Evolutionary conservation across 2,797 vertebrate genomes (phyloP).

Genomic region (Pantherophis vulpinus): DNA sequence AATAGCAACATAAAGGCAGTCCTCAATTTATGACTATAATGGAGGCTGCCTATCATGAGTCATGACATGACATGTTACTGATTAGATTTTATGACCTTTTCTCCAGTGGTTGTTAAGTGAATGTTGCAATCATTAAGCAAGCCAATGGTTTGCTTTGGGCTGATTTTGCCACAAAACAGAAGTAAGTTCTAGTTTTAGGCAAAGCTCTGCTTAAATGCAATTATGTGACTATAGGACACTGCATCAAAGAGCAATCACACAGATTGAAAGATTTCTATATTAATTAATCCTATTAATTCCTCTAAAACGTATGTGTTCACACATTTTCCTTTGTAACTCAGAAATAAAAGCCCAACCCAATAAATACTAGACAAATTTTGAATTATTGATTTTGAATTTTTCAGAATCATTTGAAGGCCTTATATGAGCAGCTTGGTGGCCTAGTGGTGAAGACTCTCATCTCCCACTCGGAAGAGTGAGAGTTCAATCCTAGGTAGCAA

Average conservation of each 20-base stretch:
- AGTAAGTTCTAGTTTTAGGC: background rate
- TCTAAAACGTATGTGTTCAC: background rate
- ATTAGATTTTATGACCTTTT: background rate
- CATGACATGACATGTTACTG: background rate
- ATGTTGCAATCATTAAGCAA: background rate
- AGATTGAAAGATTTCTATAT: background rate
- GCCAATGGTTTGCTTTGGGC: background rate
- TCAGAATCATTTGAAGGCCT: background rate
- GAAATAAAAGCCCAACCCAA: background rate
- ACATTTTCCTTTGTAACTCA: background rate
- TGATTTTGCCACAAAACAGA: background rate
- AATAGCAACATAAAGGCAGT: background rate
- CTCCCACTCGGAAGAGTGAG: too few relatives aligned
- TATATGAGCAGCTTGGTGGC: background rate
- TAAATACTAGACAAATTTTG: background rate
- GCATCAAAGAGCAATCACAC: background rate
- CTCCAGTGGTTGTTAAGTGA: background rate
- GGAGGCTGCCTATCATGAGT: background rate
- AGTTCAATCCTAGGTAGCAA: too few relatives aligned
- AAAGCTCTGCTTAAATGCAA: background rate
- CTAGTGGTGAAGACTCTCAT: background rate
- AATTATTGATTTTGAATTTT: background rate
- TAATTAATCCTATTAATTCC: background rate
- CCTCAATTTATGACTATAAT: background rate
- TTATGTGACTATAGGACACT: background rate